Evolutionary conservation across 2,888 invertebrate genomes (phyloP), one percentile per base, ranked within the genome.

Genomic region (Ichneumon xanthorius): DNA sequence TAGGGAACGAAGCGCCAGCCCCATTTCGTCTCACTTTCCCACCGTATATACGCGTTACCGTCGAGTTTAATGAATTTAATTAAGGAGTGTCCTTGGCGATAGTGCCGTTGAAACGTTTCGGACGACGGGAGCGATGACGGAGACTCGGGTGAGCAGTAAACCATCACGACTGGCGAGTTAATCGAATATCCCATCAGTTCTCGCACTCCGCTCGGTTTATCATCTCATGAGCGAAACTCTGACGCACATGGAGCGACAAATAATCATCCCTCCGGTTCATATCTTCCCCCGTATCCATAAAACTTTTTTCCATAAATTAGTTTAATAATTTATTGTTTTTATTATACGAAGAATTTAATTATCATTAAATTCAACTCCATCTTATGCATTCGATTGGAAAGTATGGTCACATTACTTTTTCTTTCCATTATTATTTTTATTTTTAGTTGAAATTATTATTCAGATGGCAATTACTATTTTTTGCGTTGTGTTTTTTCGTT

Each of bases 41-140:
- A 33, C 58, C 58, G 50, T 77, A 67, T 55, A 82, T 30, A n/a
- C 40, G 37, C 63, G 53, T 61, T 50, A 67, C 67, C 61, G 19
- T 61, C 70, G 61, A 50, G 50, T 61, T 79, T 73, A 79, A 83
- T 78, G 73, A 73, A 73, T 83, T 78, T 83, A 68, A 83, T 79
- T 78, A 73, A 78, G 78, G 45, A 48, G 50, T 37, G 68, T 72
- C 68, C 72, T 73, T 58, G 72, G 72, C 45, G 72, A 73, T 26
- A 65, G 30, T 40, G 22, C 33, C 45, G 48, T 55, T 40, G 53
- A 50, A 61, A 67, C 55, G 72, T 61, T 67, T 50, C 40, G 26
- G 58, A 33, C 61, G 71, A 67, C 70, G 53, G 55, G 65, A 48
- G 53, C 63, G 58, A 16, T 68, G 75, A 68, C 73, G 50, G 45